Evolutionary conservation across 2,888 invertebrate species (phyloP), one percentile per base, ranked within the genome.

Genomic region (Parnassius smintheus): DNA sequence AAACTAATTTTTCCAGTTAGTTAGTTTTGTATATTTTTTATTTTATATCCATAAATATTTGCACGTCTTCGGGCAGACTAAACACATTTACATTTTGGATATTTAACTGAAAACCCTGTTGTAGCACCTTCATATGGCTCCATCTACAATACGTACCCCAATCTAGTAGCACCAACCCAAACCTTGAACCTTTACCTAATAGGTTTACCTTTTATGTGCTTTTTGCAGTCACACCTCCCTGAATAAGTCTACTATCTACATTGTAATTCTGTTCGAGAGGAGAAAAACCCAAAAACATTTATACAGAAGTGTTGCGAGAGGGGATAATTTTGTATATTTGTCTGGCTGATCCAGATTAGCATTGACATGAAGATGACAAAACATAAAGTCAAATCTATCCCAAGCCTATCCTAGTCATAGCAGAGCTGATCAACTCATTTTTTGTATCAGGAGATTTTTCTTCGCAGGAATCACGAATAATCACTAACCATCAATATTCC

Each of bases 171-270:
- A 66, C 66, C 70, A 68, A 71, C 66, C 70, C 70, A 72, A 66
- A 65, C 56, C 66, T 72, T 72, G 66, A 67, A 70, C 64, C 71
- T 70, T 58, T 59, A 68, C 62, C 75, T 65, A 58, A 77, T 75
- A 50, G 75, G 75, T 67, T 76, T 76, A 46, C 74, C 74, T 62
- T 69, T 67, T 54, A 78, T 78, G 66, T 70, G 75, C 64, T 80
- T 76, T 64, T 77, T 77, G 63, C 72, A 73, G 22, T 71, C 70
- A 69, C 77, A 75, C 45, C 74, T 64, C 25, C 75, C 80, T 70
- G 72, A 83, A 65, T 83, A 83, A 22, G 78, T 74, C 68, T 66
- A 82, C 78, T 18, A 68, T 80, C 81, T 64, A 79, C 65, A 65
- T 72, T 71, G 25, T 25, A 25, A 25, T 25, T 2, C 25, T 25